Conservation (phyloP, 2,113 vertebrate genomes). For the Gambusia affinis region DNA sequence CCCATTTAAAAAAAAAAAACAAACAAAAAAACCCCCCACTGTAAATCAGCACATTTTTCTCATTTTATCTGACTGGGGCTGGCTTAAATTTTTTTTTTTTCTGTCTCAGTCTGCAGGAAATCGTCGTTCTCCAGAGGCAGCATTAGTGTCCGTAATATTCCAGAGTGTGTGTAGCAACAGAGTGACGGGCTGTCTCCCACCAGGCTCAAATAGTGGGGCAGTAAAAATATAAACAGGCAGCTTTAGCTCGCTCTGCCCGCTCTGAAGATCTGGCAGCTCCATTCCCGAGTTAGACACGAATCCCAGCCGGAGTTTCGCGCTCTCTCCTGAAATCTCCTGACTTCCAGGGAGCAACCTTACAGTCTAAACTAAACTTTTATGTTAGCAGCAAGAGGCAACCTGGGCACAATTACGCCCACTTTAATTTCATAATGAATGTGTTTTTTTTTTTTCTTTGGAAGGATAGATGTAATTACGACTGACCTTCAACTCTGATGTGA, state of each 20-base stretch:
- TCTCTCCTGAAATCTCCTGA: slow-evolving; percentile 47
- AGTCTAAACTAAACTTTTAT: slow-evolving; percentile 62
- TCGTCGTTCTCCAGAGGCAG: neutral
- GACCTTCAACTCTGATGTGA: slow-evolving; percentile 56
- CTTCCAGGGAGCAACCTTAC: slow-evolving; percentile 40
- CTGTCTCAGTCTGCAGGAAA: neutral
- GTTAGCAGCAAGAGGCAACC: slow-evolving; percentile 55
- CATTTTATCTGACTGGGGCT: neutral
- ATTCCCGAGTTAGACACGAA: neutral
- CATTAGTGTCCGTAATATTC: neutral
- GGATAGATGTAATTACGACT: slow-evolving; percentile 64
- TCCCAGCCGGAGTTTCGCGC: slow-evolving; percentile 58
- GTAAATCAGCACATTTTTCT: slow-evolving; percentile 25
- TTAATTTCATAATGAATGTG: slow-evolving; percentile 63
- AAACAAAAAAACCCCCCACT: neutral
- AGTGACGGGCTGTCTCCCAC: slow-evolving; percentile 18
- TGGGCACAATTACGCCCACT: slow-evolving; percentile 74
- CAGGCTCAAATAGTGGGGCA: slow-evolving; percentile 31
- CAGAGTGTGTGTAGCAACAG: slow-evolving; percentile 9
- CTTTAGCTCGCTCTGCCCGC: slow-evolving; percentile 52
- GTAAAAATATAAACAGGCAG: slow-evolving; percentile 59
- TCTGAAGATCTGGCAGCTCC: slow-evolving; percentile 14
- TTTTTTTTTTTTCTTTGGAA: slow-evolving; percentile 31
- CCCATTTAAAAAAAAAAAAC: neutral
- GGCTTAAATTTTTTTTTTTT: neutral